A percentile compares a stretch with the other conserved stretches of the same genome.
These are phyloP conservation scores for Vulpes lagopus DNA, from an alignment of 2,113 vertebrate species.

Conservation along the genomic window DNA sequence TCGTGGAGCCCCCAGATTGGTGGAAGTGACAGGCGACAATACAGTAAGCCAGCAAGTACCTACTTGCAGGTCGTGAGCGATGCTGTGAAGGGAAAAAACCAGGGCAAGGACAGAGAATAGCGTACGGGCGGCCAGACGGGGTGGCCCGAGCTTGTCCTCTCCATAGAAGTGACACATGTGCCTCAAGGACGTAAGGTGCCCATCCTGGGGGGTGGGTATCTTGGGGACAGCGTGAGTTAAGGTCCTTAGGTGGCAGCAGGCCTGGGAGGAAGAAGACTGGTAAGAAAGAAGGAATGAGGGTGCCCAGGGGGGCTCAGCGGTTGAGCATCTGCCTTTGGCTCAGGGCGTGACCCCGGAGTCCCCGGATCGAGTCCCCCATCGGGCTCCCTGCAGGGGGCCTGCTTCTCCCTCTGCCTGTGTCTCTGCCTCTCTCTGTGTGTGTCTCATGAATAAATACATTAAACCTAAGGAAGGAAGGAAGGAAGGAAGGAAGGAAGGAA, in stretches of 20 bases:
- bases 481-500: too few species aligned
- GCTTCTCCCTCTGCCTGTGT: too few species aligned
- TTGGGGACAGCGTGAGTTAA: neutral
- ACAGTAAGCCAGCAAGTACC: neutral
- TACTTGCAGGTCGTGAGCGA: neutral
- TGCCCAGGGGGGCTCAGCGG: neutral
- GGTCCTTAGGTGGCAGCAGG: neutral
- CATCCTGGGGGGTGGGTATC: too few species aligned
- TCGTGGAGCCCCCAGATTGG: neutral
- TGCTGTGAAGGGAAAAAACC: too few species aligned
- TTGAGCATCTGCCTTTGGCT: neutral
- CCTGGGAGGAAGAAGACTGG: neutral
- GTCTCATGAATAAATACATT: too few species aligned
- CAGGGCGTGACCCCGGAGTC: neutral
- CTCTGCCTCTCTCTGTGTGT: too few species aligned
- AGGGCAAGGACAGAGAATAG: neutral
- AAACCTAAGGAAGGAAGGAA: too few species aligned
- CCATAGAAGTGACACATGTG: neutral
- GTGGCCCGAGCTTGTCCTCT: neutral
- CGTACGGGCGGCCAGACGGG: neutral
- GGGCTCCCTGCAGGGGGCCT: too few species aligned
- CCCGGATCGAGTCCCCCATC: neutral
- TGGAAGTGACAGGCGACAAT: neutral
- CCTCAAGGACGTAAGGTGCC: neutral
- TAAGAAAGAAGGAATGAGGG: neutral